Evolutionary conservation across 2,888 invertebrate genomes (phyloP).

Genomic region (Cheilosia vernalis): DNA sequence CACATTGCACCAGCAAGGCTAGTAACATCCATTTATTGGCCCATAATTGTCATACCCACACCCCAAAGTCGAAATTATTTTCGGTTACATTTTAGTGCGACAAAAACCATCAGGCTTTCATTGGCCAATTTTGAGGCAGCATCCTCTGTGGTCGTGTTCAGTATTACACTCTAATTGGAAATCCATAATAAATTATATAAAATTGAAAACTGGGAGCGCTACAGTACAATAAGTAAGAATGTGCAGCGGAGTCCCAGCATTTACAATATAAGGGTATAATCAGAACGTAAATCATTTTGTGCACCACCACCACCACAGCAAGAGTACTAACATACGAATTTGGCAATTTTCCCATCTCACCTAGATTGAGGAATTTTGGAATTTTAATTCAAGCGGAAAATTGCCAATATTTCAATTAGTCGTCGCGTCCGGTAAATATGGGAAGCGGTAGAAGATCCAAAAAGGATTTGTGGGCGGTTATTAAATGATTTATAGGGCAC

Average conservation of each 20-base stretch:
- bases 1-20: too few relatives aligned
- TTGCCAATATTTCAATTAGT: constrained; percentile 14
- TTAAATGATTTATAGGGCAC: not conserved
- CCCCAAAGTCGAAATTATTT: not conserved
- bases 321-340: not conserved
- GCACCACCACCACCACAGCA: not conserved
- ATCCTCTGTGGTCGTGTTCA: not conserved
- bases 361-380: not conserved
- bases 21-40: not conserved
- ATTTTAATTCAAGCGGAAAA: constrained; percentile 1
- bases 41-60: not conserved
- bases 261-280: not conserved
- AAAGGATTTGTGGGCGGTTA: not conserved
- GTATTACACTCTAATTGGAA: not conserved
- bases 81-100: not conserved
- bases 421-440: not conserved
- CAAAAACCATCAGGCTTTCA: not conserved
- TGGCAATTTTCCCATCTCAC: constrained; percentile 3
- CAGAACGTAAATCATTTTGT: not conserved
- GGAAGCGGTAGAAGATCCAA: not conserved
- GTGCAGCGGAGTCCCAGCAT: not conserved
- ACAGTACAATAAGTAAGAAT: not conserved
- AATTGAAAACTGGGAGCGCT: too few relatives aligned
- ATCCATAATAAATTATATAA: not conserved
- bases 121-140: not conserved